Evolutionary conservation across 2,888 invertebrate genomes (phyloP), one percentile per base, ranked within the genome.

Genomic region (Lochmaea capreae): DNA sequence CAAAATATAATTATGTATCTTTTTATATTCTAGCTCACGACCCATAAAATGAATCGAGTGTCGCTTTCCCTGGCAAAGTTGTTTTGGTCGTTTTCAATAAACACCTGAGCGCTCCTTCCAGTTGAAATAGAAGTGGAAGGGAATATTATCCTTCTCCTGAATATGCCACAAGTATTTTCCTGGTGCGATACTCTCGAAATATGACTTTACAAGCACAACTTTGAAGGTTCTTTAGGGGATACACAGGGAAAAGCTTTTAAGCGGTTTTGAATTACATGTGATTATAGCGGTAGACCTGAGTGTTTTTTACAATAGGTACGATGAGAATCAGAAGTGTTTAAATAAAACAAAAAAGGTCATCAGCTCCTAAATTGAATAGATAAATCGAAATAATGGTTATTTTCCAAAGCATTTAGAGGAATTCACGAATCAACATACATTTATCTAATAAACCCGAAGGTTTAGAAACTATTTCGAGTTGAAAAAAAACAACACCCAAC

Each of bases 31-130:
- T 12, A 63, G 62, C 43, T n/a, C 42, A 9, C 62, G n/a, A 63
- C 62, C 39, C 42, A 62, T 42, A 62, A 62, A 62, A 42, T 39
- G 16, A 39, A 16, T 18, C 59, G 33, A 33, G 8, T 16, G 43
- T 42, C 62, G 14, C n/a, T 63, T n/a, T 11, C 43, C 11, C 16
- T 18, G 10, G 42, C 18, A 63, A 63, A 43, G 62, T 63, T 63
- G 43, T 63, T 63, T 63, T 43, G 62, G 62, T 63, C 43, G 42
- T 63, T 63, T 63, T 63, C 62, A 43, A 63, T 43, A 42, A 63
- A 63, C 62, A 63, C 62, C 62, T 63, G 43, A 43, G 43, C 39
- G 62, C 62, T 43, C 43, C 16, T 63, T 18, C 26, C 62, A 11
- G 3, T n/a, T 16, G 43, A 43, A 42, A 26, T 10, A 33, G n/a